phyloP scores from a whole-genome alignment of 2,113 vertebrate genomes.

The Brevimyrus niger region DNA sequence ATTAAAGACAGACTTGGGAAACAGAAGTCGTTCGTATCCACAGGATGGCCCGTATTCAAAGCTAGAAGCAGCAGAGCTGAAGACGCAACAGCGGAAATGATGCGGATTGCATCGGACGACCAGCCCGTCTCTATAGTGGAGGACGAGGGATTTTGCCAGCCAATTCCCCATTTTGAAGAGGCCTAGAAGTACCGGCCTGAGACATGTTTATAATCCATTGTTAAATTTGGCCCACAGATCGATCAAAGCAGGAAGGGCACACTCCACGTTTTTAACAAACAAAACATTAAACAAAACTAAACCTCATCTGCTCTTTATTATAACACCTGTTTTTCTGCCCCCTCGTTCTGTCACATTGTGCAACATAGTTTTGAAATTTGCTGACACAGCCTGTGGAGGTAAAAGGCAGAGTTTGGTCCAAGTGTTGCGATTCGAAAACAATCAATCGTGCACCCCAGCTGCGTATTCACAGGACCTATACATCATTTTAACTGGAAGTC shows the following conservation, averaged over 20 bases:
- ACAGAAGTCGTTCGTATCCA: neutral
- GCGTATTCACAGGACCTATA: neutral
- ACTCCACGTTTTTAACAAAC: neutral
- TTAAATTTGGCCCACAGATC: neutral
- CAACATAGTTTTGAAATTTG: neutral
- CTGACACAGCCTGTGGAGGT: neutral
- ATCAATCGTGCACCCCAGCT: neutral
- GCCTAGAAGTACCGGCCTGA: neutral
- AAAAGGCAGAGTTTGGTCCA: neutral
- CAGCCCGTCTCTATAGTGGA: neutral
- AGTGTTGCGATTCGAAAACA: neutral
- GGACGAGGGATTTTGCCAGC: neutral
- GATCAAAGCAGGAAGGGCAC: neutral
- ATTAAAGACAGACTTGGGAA: neutral
- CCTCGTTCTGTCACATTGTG: neutral
- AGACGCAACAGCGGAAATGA: neutral
- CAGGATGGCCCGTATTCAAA: neutral
- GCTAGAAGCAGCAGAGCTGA: neutral
- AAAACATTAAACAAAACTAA: neutral
- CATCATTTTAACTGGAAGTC: neutral
- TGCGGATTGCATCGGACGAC: neutral
- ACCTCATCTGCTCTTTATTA: neutral
- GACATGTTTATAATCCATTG: neutral
- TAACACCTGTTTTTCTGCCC: neutral
- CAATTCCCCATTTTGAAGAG: neutral